phyloP scores from a whole-genome alignment of 2,113 vertebrate species.

The Dasyornis broadbenti region DNA sequence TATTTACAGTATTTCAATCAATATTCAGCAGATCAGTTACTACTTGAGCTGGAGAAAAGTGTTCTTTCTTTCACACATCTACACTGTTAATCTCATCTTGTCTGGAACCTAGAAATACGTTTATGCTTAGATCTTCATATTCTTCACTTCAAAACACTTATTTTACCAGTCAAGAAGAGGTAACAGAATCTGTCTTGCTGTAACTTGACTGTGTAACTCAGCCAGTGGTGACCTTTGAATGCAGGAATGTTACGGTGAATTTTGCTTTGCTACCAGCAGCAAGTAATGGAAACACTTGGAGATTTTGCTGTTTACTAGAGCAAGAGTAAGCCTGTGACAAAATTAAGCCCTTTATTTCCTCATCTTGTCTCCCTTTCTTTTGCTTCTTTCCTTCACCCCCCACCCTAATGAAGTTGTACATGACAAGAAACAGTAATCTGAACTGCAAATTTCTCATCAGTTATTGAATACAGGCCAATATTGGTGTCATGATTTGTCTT shows the following conservation, averaged over 20 bases:
- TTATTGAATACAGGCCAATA: neutral
- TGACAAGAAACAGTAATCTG: neutral
- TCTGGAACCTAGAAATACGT: neutral
- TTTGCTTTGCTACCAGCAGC: neutral
- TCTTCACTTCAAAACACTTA: neutral
- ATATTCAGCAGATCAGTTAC: neutral
- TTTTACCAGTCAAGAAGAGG: neutral
- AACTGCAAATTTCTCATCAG: neutral
- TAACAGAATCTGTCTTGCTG: neutral
- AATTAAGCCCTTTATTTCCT: neutral
- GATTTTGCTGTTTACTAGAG: neutral
- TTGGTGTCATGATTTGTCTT: neutral
- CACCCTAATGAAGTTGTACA: neutral
- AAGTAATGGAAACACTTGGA: neutral
- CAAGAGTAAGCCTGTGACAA: neutral
- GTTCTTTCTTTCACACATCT: neutral
- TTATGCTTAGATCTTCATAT: neutral
- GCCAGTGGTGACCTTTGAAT: neutral
- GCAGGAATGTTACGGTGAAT: neutral
- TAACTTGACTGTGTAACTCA: neutral
- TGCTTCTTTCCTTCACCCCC: neutral
- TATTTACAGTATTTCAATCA: neutral
- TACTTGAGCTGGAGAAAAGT: neutral
- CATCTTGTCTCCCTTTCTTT: neutral
- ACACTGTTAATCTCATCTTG: neutral